Conservation (phyloP, 1,140 invertebrate species). For the Nomia melanderi region DNA sequence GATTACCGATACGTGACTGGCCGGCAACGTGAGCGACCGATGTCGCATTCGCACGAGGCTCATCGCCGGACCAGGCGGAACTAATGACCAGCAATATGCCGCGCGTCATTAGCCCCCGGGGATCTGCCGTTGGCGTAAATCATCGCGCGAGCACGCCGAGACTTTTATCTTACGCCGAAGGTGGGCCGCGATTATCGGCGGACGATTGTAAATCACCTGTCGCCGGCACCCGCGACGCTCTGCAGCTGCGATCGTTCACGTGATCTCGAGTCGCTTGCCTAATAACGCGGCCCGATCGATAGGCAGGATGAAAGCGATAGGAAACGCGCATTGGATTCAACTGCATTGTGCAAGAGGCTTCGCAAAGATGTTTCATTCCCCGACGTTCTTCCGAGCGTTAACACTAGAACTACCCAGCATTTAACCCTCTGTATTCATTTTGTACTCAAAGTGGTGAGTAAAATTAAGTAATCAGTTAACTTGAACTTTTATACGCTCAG, state of each 20-base stretch:
- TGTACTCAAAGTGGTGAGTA: no score
- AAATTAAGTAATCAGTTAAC: no score
- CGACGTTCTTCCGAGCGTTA: no score
- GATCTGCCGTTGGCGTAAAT: conserved; percentile 19
- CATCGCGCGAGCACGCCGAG: neutral
- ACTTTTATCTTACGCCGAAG: conserved; percentile 31
- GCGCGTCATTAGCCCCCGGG: conserved; percentile 3
- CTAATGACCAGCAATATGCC: conserved; percentile 17
- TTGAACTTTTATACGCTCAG: no score
- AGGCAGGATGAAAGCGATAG: neutral
- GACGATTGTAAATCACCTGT: conserved; percentile 58
- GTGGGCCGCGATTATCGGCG: conserved; percentile 13
- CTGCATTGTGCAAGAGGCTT: no score
- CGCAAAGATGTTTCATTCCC: no score
- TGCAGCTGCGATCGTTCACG: conserved; percentile 16
- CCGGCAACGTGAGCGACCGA: neutral
- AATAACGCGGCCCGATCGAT: conserved; percentile 48
- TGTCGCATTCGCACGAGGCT: conserved; percentile 49
- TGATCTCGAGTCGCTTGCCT: conserved; percentile 9
- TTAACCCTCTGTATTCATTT: no score
- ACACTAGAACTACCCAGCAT: no score
- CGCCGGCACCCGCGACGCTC: conserved; percentile 40
- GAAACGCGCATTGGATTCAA: neutral
- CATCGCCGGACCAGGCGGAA: conserved; percentile 9
- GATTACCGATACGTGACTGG: conserved; percentile 39